Evolutionary conservation across 2,113 vertebrate species (phyloP).

Genomic region (Campylomormyrus numenius): DNA sequence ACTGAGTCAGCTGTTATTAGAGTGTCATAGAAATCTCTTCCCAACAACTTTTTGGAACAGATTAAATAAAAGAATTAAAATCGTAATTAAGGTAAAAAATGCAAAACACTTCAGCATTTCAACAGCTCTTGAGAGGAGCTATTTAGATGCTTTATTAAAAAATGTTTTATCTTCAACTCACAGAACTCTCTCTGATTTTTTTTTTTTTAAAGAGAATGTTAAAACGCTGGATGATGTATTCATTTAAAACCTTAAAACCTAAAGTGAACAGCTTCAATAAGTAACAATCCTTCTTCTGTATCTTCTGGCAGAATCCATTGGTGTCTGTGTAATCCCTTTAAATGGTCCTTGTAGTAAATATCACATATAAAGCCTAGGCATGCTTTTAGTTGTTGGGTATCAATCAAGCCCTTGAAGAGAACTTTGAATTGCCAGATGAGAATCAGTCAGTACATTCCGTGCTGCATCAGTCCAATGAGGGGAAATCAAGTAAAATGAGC

Average conservation of each 20-base stretch:
- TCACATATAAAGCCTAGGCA: not conserved
- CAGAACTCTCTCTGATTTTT: not conserved
- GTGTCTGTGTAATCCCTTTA: constrained; percentile 22
- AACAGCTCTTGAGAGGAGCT: not conserved
- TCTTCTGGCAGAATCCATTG: constrained; percentile 1
- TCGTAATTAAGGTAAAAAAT: not conserved
- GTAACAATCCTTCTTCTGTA: not conserved
- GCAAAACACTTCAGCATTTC: not conserved
- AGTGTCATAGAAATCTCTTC: not conserved
- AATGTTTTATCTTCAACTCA: not conserved
- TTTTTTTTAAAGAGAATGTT: not conserved
- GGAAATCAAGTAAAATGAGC: not conserved
- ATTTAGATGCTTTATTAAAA: not conserved
- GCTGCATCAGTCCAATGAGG: constrained; percentile 10
- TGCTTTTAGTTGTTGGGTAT: constrained; percentile 25
- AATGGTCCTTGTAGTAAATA: constrained; percentile 5
- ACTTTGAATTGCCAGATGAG: constrained; percentile 7
- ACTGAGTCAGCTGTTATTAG: not conserved
- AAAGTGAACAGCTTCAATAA: not conserved
- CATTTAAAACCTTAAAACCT: not conserved
- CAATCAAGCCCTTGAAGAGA: constrained; percentile 21
- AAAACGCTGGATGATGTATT: not conserved
- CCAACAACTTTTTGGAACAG: not conserved
- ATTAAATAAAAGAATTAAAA: not conserved
- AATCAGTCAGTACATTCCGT: constrained; percentile 6